Evolutionary conservation across 2,888 invertebrate genomes (phyloP), one percentile per base, ranked within the genome.

Genomic region (Pachliopta kotzebuea): DNA sequence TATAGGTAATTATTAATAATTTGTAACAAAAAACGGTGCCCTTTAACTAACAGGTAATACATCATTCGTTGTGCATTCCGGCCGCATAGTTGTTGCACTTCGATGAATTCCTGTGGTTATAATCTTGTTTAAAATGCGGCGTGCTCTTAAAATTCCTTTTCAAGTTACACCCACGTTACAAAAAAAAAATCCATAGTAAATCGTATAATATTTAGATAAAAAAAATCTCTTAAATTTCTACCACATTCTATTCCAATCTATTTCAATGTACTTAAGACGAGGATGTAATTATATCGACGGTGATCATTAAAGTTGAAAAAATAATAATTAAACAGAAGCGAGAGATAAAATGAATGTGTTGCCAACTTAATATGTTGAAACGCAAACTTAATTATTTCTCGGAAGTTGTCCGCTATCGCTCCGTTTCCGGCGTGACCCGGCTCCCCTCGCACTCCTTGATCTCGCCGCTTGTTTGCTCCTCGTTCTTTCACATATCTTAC

Each of bases 341-440:
- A 20, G 20, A 56, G 50, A 49, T 37, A 56, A 62, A 56, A 50
- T 2, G 23, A 37, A 11, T 23, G 52, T 60, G 21, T 37, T 59
- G 26, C 2, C 3, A 9, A 7, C n/a, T 37, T 37, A 49, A 49
- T 20, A 49, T 3, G n/a, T 6, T 49, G 49, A 7, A n/a, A 29
- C 18, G 56, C 17, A 26, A 58, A 63, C 14, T 59, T 59, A 63
- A 63, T 63, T 54, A 63, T 37, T 64, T 63, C 63, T 55, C 24
- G 59, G 63, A 63, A 63, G 63, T 50, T 60, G 50, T 31, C 20
- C 37, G 49, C n/a, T 9, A 45, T 42, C 42, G 53, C 20, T 14
- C 31, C 29, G 58, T 9, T 54, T 58, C 37, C 18, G 37, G 24
- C 23, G 58, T n/a, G 63, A 31, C 59, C 50, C 55, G 59, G 57